A percentile compares a stretch with the other conserved stretches of the same genome.
Conservation (phyloP, 2,113 vertebrate species). For the Syrmaticus mikado region DNA sequence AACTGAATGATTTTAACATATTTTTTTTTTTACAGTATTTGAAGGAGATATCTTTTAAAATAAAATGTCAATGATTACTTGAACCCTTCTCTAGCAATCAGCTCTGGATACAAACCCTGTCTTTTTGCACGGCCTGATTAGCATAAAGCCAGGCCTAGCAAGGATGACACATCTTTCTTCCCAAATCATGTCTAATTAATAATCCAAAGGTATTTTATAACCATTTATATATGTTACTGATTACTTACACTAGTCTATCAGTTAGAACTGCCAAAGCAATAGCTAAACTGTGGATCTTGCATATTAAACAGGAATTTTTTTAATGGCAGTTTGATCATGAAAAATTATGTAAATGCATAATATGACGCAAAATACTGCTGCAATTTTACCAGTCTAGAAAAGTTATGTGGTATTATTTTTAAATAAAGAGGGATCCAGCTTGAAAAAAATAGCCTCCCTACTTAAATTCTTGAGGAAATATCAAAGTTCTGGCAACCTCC, state of each 20-base stretch:
- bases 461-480: neutral
- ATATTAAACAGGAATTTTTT: neutral
- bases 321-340: neutral
- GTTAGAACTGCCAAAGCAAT: neutral
- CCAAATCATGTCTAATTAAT: neutral
- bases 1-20: neutral
- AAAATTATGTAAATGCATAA: neutral
- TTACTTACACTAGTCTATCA: neutral
- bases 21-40: neutral
- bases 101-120: neutral
- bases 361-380: neutral
- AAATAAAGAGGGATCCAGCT: neutral
- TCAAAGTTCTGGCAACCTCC: slow-evolving; percentile 1
- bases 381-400: neutral
- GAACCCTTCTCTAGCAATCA: neutral
- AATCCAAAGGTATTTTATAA: neutral
- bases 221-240: neutral
- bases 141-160: neutral
- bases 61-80: neutral
- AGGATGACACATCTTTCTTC: neutral
- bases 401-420: neutral
- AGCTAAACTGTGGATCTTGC: neutral
- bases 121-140: neutral
- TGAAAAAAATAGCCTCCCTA: neutral
- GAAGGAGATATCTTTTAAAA: neutral